Evolutionary conservation across 1,140 invertebrate species (phyloP).

Genomic region (Lucilia cuprina): DNA sequence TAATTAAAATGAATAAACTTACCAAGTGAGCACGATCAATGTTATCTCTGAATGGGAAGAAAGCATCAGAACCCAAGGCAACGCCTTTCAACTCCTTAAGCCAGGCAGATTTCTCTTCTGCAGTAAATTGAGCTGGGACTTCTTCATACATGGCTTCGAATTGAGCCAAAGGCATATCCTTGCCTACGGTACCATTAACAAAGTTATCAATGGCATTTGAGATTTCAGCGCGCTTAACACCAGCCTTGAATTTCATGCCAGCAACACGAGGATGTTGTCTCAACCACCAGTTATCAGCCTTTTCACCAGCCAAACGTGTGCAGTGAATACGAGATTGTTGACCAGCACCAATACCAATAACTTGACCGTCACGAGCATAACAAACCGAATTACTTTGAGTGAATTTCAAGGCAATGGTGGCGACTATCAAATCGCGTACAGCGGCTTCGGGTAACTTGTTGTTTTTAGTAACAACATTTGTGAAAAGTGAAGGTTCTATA

Average conservation of each 20-base stretch:
- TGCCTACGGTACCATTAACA: constrained; percentile 88
- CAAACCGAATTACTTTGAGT: constrained; percentile 78
- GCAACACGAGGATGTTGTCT: constrained; percentile 90
- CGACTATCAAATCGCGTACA: constrained; percentile 90
- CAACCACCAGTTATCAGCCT: constrained; percentile 99
- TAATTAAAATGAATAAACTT: constrained; percentile 43
- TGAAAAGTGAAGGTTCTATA: constrained; percentile 82
- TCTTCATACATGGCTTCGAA: constrained; percentile 71
- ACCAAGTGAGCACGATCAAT: constrained; percentile 93
- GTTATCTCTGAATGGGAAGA: constrained; percentile 98
- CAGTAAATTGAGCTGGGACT: constrained; percentile 73
- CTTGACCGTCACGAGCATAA: constrained; percentile 79
- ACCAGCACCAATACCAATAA: constrained; percentile 96
- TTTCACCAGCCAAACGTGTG: constrained; percentile 94
- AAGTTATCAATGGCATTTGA: constrained; percentile 97
- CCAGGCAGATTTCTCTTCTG: constrained; percentile 81
- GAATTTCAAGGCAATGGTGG: constrained; percentile 96
- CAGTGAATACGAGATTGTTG: constrained; percentile 98
- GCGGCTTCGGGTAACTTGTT: constrained; percentile 76
- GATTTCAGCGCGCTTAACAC: constrained; percentile 89
- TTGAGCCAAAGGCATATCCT: constrained; percentile 64
- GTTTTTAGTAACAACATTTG: constrained; percentile 82
- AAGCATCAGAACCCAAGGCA: constrained; percentile 95
- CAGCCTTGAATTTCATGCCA: constrained; percentile 86
- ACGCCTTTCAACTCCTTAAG: constrained; percentile 81